Percentiles rank a stretch among this genome's conserved stretches.
Conservation (phyloP, 1,140 invertebrate species). For the Drosophila auraria region DNA sequence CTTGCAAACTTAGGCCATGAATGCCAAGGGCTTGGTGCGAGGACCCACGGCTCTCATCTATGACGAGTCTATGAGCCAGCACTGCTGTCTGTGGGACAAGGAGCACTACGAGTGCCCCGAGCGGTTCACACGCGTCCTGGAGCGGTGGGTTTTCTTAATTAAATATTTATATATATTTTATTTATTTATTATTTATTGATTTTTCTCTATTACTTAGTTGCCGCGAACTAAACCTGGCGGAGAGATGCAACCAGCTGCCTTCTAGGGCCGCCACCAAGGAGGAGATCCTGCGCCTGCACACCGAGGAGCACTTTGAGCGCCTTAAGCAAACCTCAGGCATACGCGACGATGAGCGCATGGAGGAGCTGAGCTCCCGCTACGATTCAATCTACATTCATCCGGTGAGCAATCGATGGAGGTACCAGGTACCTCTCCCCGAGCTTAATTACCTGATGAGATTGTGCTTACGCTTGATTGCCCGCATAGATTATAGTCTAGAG, state of each 20-base stretch:
- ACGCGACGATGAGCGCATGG: slow-evolving; percentile 87
- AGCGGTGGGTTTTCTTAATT: slow-evolving; percentile 86
- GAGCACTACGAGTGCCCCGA: slow-evolving; percentile 93
- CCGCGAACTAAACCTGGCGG: slow-evolving; percentile 89
- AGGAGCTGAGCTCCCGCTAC: slow-evolving; percentile 91
- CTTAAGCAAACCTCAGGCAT: slow-evolving; percentile 88
- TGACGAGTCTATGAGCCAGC: slow-evolving; percentile 91
- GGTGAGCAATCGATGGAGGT: slow-evolving; percentile 86
- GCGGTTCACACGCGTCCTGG: slow-evolving; percentile 89
- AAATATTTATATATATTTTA: too few species aligned
- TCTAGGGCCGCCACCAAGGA: slow-evolving; percentile 89
- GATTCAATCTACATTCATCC: slow-evolving; percentile 95
- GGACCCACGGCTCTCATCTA: slow-evolving; percentile 92
- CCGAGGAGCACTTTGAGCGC: slow-evolving; percentile 87
- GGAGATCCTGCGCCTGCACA: slow-evolving; percentile 90
- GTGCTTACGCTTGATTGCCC: slow-evolving; percentile 30
- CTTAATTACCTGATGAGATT: neutral
- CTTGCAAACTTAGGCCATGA: slow-evolving; percentile 87
- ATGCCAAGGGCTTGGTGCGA: slow-evolving; percentile 87
- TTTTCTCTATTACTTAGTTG: slow-evolving; percentile 86
- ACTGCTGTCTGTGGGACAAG: slow-evolving; percentile 93
- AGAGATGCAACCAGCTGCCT: slow-evolving; percentile 88
- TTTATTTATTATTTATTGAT: neutral
- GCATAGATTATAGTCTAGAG: slow-evolving; percentile 5
- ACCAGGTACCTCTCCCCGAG: neutral